Percentiles rank a stretch among this genome's conserved stretches.
Evolutionary conservation across 2,797 vertebrate genomes (phyloP).

Genomic region (Rhodeus uyekii): DNA sequence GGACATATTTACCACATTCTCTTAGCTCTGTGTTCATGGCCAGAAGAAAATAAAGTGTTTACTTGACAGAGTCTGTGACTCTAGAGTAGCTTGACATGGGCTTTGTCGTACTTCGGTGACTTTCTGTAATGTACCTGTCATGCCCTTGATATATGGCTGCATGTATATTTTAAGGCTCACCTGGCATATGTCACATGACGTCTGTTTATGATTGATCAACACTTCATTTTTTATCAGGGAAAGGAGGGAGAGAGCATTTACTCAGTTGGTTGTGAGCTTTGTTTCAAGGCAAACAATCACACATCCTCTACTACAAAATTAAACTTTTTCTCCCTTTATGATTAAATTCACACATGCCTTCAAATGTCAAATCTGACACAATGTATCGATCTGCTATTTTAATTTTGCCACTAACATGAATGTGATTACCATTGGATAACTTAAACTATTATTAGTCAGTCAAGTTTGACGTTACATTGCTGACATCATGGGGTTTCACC

Average conservation of each 20-base stretch:
- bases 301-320: background rate
- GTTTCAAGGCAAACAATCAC: slow-evolving; percentile 39
- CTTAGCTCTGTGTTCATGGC: slow-evolving; percentile 51
- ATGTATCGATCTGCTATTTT: too few species aligned
- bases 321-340: background rate
- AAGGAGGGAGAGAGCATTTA: slow-evolving; percentile 34
- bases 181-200: slow-evolving; percentile 71
- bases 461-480: too few species aligned
- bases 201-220: slow-evolving; percentile 73
- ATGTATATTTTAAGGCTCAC: slow-evolving; percentile 79
- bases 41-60: slow-evolving; percentile 64
- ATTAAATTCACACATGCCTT: background rate
- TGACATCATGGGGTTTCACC: too few species aligned
- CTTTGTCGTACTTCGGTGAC: slow-evolving; percentile 57
- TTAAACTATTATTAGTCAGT: too few species aligned
- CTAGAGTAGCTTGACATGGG: slow-evolving; percentile 58
- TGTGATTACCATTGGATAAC: too few species aligned
- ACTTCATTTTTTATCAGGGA: slow-evolving; percentile 54
- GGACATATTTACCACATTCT: slow-evolving; percentile 62
- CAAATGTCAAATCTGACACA: too few species aligned
- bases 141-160: slow-evolving; percentile 71
- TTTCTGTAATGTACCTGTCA: slow-evolving; percentile 74
- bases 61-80: slow-evolving; percentile 61
- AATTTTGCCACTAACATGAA: too few species aligned
- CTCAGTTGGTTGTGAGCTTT: slow-evolving; percentile 11